These are phyloP conservation scores for Pseudopleuronectes americanus DNA, from an alignment of 2,797 vertebrate genomes.

Conservation along the genomic window DNA sequence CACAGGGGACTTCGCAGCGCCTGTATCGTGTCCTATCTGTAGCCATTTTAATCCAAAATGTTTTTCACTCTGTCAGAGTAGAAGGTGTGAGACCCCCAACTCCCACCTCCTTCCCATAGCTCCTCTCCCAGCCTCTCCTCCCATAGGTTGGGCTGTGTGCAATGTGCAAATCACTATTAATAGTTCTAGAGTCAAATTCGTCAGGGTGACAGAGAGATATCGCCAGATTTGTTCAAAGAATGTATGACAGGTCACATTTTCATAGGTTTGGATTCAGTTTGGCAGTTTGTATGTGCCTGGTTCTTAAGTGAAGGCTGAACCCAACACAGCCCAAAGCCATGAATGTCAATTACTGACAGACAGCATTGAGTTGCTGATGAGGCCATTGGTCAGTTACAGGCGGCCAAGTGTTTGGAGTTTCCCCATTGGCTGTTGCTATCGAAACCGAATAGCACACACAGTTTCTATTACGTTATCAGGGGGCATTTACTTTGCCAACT, in stretches of 20 bases:
- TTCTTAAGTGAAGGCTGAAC: not conserved
- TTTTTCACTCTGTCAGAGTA: conserved; percentile 56
- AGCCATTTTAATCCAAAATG: conserved; percentile 29
- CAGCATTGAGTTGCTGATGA: too few species aligned
- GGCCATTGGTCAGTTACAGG: not conserved
- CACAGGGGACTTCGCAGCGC: conserved; percentile 39
- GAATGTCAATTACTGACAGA: too few species aligned
- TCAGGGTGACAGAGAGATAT: conserved; percentile 39
- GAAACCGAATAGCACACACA: not conserved
- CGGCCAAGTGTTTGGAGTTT: not conserved
- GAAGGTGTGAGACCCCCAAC: conserved; percentile 61
- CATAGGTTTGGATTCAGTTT: conserved; percentile 5
- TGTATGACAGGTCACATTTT: not conserved
- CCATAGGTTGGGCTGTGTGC: conserved; percentile 36
- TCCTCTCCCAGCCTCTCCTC: conserved; percentile 36
- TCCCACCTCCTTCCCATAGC: conserved; percentile 19
- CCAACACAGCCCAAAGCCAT: not conserved
- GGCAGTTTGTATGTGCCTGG: not conserved
- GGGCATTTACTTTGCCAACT: not conserved
- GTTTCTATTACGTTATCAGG: not conserved
- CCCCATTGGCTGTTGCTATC: not conserved
- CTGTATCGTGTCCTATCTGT: conserved; percentile 35
- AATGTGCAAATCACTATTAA: conserved; percentile 63
- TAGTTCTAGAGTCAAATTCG: conserved; percentile 55
- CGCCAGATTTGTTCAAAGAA: conserved; percentile 15